Evolutionary conservation across 2,797 vertebrate genomes (phyloP).

Genomic region (Poecilia wingei): DNA sequence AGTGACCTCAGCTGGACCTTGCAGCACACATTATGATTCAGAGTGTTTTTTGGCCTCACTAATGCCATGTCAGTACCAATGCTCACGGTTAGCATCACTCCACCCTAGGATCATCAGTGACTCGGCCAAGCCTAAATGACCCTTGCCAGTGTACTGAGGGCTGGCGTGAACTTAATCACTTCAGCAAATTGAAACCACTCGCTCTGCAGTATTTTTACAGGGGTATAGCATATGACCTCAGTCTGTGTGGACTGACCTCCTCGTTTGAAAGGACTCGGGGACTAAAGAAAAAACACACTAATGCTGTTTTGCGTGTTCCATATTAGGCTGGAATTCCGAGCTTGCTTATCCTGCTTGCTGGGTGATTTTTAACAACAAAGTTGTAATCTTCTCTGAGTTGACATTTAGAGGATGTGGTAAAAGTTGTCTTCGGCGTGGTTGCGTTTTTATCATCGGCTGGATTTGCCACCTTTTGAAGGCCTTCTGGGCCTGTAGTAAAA

Average conservation of each 20-base stretch:
- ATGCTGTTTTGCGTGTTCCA: slow-evolving; percentile 58
- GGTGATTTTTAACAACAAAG: slow-evolving; percentile 64
- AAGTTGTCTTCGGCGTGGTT: slow-evolving; percentile 66
- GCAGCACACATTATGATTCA: slow-evolving; percentile 70
- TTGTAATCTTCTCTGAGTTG: slow-evolving; percentile 67
- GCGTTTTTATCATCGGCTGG: slow-evolving; percentile 67
- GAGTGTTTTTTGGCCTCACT: slow-evolving; percentile 68
- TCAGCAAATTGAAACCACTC: slow-evolving; percentile 94
- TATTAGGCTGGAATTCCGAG: slow-evolving; percentile 62
- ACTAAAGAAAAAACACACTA: slow-evolving; percentile 61
- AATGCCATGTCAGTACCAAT: slow-evolving; percentile 80
- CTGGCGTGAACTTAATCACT: slow-evolving; percentile 91
- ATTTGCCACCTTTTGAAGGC: slow-evolving; percentile 75
- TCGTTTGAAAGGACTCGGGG: slow-evolving; percentile 70
- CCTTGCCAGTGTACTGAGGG: slow-evolving; percentile 87
- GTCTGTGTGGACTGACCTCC: slow-evolving; percentile 75
- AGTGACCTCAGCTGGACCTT: slow-evolving; percentile 83
- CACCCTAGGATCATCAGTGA: slow-evolving; percentile 71
- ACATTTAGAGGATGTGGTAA: slow-evolving; percentile 76
- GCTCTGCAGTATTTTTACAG: slow-evolving; percentile 88
- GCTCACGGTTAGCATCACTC: slow-evolving; percentile 74
- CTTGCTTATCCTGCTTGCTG: slow-evolving; percentile 53
- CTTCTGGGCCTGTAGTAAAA: slow-evolving; percentile 73
- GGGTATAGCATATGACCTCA: slow-evolving; percentile 77
- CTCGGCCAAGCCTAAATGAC: slow-evolving; percentile 86